Evolutionary conservation across 2,113 vertebrate species (phyloP), one percentile per base, ranked within the genome.

Genomic region (Hymenochirus boettgeri): DNA sequence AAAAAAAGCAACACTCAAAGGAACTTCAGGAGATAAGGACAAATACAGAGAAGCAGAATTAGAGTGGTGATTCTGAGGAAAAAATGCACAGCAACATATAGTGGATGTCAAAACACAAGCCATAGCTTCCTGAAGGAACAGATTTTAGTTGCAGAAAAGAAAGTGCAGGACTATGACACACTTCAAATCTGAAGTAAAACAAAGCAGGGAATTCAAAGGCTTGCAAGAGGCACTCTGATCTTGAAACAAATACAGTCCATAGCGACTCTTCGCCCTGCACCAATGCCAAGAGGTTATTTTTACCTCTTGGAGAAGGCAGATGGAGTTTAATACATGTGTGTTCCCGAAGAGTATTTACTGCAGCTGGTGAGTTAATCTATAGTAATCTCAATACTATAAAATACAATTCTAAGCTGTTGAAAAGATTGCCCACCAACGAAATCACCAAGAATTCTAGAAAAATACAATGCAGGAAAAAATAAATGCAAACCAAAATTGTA

Each of bases 171-270:
- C 80, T 91, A 94, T 19, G 87, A 93, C 76, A 83, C 79, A 0
- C 76, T 98, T 72, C 93, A 89, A 90, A 58, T 83, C 88, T 0
- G 92, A 96, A 71, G 85, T 80, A 1, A 90, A 80, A 92, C 90
- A 82, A 85, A 79, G 35, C 89, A 90, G 57, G 92, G 96, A 82
- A 87, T 93, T 52, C 89, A 87, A 70, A 82, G 78, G 42, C 79
- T n/a, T 97, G 71, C 87, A 95, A 75, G 96, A 97, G 78, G 91
- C 91, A 79, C 88, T 66, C 90, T 94, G 81, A 91, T 94, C 24
- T 86, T 88, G 0, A 90, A 93, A 17, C 88, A 88, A 76, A 83
- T 96, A 2, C 93, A 96, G 82, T 89, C 92, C 10, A 70, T 85
- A 24, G 90, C 96, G 74, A 72, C 91, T 0, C 82, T 91, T 62